Evolutionary conservation across 2,888 invertebrate species (phyloP).

Genomic region (Tachystola acroxantha): DNA sequence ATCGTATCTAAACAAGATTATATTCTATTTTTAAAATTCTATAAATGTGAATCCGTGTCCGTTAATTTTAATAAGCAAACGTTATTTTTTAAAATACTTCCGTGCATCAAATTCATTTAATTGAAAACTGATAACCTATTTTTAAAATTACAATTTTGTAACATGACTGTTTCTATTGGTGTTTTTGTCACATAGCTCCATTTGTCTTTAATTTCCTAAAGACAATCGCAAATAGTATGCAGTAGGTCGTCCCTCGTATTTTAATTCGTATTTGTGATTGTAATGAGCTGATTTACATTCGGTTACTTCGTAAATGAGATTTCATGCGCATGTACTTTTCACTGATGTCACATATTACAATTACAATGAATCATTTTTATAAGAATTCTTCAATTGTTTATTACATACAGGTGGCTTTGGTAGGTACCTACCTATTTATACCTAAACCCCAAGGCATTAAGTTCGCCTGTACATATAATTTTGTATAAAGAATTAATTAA

Average conservation of each 20-base stretch:
- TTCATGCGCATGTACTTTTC: neutral
- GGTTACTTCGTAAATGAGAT: conserved; percentile 3
- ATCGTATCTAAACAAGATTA: conserved; percentile 3
- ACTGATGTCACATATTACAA: neutral
- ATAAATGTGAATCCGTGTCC: no score
- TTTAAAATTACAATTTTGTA: no score
- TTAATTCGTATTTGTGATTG: conserved; percentile 1
- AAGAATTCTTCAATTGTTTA: no score
- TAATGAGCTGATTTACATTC: conserved; percentile 2
- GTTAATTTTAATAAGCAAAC: no score
- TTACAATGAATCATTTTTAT: neutral
- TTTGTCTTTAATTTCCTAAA: neutral
- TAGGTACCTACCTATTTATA: neutral
- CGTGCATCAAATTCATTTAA: no score
- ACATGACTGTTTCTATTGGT: no score
- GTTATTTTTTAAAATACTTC: no score
- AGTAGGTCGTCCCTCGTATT: neutral
- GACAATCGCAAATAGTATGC: neutral
- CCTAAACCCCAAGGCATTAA: no score
- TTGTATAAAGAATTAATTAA: no score
- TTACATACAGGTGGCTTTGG: no score
- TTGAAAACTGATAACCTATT: no score
- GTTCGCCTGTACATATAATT: no score
- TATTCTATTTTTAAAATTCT: conserved; percentile 5
- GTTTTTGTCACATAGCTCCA: neutral